These are phyloP conservation scores for Peromyscus aztecus DNA, from an alignment of 2,797 vertebrate species.

Conservation along the genomic window DNA sequence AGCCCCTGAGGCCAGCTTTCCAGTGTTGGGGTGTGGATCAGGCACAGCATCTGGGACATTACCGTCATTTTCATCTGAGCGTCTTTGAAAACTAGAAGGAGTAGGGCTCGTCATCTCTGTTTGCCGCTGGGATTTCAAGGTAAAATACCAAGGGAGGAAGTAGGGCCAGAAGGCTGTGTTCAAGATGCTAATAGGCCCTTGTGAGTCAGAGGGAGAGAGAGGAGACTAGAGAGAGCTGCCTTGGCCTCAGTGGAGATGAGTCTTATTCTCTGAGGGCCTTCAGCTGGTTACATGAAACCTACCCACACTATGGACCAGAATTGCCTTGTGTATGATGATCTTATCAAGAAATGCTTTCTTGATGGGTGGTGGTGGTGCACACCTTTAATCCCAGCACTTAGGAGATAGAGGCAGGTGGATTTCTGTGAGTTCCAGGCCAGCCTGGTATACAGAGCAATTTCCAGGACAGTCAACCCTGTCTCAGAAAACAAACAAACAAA, in stretches of 20 bases:
- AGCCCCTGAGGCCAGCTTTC: neutral
- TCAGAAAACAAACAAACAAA: too few relatives aligned
- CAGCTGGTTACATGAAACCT: neutral
- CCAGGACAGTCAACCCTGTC: too few relatives aligned
- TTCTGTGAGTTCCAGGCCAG: too few relatives aligned
- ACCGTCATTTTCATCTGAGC: neutral
- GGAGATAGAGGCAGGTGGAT: too few relatives aligned
- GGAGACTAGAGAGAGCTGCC: too few relatives aligned
- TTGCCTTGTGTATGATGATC: neutral
- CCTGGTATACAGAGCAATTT: too few relatives aligned
- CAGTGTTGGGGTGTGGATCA: neutral
- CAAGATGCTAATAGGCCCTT: neutral
- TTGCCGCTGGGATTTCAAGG: constrained; percentile 10
- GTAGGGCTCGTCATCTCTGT: neutral
- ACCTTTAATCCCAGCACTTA: too few relatives aligned
- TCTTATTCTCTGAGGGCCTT: neutral
- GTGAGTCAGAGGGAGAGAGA: neutral
- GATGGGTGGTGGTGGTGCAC: too few relatives aligned
- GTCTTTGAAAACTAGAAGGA: neutral
- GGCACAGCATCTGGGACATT: neutral
- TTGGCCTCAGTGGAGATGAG: neutral
- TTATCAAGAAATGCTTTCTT: neutral
- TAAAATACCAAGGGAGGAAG: neutral
- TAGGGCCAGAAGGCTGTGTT: neutral
- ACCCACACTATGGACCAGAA: neutral